Conservation (phyloP, 2,888 invertebrate species). For the Crocallis elinguaria region DNA sequence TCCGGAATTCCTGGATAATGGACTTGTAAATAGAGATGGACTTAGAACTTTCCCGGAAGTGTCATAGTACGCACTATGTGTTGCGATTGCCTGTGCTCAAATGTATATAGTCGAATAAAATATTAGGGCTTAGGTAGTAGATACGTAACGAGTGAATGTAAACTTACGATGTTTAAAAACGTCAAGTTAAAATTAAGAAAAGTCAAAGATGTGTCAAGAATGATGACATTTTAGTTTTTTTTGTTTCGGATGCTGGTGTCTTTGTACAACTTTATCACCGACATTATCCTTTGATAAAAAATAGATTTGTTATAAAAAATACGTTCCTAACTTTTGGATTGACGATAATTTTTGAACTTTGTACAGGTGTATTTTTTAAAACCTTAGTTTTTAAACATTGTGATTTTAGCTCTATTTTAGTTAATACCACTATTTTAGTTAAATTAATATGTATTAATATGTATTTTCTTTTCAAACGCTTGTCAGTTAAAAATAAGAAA, state of each 20-base stretch:
- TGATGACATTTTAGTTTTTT: not conserved
- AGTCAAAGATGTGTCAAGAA: constrained; percentile 5
- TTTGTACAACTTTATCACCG: not conserved
- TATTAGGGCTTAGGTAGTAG: constrained; percentile 7
- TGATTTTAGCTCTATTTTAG: constrained; percentile 64
- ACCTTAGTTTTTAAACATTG: constrained; percentile 46
- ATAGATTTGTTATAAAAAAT: not conserved
- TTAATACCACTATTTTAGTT: constrained; percentile 25
- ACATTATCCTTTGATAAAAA: not conserved
- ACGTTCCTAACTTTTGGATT: constrained; percentile 2
- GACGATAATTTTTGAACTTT: not conserved
- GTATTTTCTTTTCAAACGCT: not conserved
- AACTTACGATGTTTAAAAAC: constrained; percentile 28
- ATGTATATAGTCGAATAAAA: constrained; percentile 58
- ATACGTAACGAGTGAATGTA: constrained; percentile 3
- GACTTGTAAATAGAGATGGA: constrained; percentile 48
- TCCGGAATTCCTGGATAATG: constrained; percentile 13
- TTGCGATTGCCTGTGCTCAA: constrained; percentile 69
- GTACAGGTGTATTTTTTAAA: not conserved
- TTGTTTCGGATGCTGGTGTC: not conserved
- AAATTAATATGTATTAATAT: not conserved
- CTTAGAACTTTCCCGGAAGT: constrained; percentile 80
- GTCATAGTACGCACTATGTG: constrained; percentile 82
- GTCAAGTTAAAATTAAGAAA: not conserved
- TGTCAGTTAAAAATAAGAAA: no score